phyloP scores from a whole-genome alignment of 2,888 invertebrate species.

The Eristalis tenax region DNA sequence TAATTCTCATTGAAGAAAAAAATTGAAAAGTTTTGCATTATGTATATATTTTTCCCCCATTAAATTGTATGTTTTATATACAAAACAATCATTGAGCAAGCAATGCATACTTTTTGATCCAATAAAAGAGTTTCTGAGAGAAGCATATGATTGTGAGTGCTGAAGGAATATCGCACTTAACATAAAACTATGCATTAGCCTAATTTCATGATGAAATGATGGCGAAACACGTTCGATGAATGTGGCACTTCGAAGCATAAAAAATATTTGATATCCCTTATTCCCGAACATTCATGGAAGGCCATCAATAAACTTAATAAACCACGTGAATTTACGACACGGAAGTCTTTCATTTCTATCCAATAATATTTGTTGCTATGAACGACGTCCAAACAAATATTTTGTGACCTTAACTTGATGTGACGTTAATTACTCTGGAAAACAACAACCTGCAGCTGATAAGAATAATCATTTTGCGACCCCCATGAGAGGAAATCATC shows the following conservation, averaged over 20 bases:
- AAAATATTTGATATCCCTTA: neutral
- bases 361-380: neutral
- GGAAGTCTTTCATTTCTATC: neutral
- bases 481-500: neutral
- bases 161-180: neutral
- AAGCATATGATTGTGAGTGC: neutral
- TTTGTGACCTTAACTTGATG: conserved; percentile 1
- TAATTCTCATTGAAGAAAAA: too few species aligned
- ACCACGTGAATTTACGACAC: neutral
- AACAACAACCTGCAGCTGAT: conserved; percentile 15
- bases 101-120: neutral
- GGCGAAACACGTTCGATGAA: neutral
- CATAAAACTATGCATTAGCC: neutral
- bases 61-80: too few species aligned
- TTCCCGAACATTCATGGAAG: neutral
- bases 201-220: too few species aligned
- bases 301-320: neutral
- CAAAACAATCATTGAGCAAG: neutral
- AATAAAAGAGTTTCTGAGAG: neutral
- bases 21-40: too few species aligned
- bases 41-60: too few species aligned
- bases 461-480: conserved; percentile 5
- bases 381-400: neutral
- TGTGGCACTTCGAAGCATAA: neutral
- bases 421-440: conserved; percentile 31